phyloP scores from a whole-genome alignment of 2,888 invertebrate genomes.

The Drosophila limbata region DNA sequence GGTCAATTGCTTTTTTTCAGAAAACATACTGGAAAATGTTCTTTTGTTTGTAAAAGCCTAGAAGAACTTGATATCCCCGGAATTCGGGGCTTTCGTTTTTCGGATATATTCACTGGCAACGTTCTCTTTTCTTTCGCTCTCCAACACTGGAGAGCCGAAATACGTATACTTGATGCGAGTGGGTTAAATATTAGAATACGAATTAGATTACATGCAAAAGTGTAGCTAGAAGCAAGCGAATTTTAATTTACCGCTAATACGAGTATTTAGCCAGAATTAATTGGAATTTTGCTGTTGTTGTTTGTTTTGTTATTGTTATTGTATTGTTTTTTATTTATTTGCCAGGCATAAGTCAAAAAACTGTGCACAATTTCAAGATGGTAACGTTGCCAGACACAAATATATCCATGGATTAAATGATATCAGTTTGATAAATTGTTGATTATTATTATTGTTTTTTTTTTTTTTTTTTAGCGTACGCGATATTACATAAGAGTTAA shows the following conservation, averaged over 20 bases:
- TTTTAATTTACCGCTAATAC: constrained; percentile 49
- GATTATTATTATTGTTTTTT: neutral
- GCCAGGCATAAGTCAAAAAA: constrained; percentile 68
- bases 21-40: constrained; percentile 75
- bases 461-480: constrained; percentile 63
- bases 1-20: constrained; percentile 49
- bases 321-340: constrained; percentile 22
- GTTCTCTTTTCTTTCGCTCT: constrained; percentile 36
- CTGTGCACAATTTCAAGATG: constrained; percentile 71
- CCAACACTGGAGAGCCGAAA: constrained; percentile 43
- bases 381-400: constrained; percentile 81
- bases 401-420: constrained; percentile 77
- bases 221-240: constrained; percentile 78
- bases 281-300: constrained; percentile 29
- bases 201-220: constrained; percentile 73
- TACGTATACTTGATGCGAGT: constrained; percentile 57
- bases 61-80: constrained; percentile 79
- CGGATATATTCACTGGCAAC: constrained; percentile 84
- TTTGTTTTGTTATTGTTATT: constrained; percentile 12
- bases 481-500: constrained; percentile 54
- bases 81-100: constrained; percentile 25
- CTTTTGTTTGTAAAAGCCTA: constrained; percentile 86
- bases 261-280: constrained; percentile 37
- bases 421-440: constrained; percentile 39
- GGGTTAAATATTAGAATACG: constrained; percentile 39